Base-by-base conservation (phyloP, 2,888 invertebrate species). In the Cosmopolites sordidus region DNA sequence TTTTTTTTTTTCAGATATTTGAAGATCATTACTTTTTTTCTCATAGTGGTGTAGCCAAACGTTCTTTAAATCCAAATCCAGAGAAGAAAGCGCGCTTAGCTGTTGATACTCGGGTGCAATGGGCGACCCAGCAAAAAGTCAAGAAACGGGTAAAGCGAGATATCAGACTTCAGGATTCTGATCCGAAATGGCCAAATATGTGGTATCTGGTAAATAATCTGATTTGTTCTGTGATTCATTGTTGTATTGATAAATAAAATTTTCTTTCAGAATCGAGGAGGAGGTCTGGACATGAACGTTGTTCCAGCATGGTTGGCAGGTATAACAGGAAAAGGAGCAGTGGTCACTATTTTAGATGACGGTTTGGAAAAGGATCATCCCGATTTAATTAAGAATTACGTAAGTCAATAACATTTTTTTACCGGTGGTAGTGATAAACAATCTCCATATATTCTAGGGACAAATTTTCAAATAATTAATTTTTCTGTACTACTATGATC, bases 291-390 rank as follows among this genome's bases (percentile, higher is more conserved):
- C 69, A 96, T 98, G 96, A 95, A 96, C 74, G 97, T 98, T 59
- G 86, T 90, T 67, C 90, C 89, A 50, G 97, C 95, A 30, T 98
- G 98, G 97, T 81, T 85, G 69, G 87, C 90, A 73, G 96, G 95
- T 44, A 85, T 92, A 68, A 96, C 96, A 1, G 98, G 97, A 29
- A 86, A 86, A 66, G 94, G 94, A 29, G 89, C 97, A 15, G 95
- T 96, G 14, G 96, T 98, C 58, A 95, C 97, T 43, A 97, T 98
- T 64, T 81, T 98, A 44, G 97, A 98, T 71, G 97, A 97, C 72
- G 97, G 97, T 17, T 80, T 97, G 37, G 96, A 97, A 73, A 93
- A 91, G 56, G 90, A 93, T 75, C 96, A 97, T 77, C 96, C 96
- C 0, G 97, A 97, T 74, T 82, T 97, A 60, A 75, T 82, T 48